A percentile compares a stretch with the other conserved stretches of the same genome.
phyloP scores from a whole-genome alignment of 2,888 invertebrate genomes.

The Macrophya alboannulata region DNA sequence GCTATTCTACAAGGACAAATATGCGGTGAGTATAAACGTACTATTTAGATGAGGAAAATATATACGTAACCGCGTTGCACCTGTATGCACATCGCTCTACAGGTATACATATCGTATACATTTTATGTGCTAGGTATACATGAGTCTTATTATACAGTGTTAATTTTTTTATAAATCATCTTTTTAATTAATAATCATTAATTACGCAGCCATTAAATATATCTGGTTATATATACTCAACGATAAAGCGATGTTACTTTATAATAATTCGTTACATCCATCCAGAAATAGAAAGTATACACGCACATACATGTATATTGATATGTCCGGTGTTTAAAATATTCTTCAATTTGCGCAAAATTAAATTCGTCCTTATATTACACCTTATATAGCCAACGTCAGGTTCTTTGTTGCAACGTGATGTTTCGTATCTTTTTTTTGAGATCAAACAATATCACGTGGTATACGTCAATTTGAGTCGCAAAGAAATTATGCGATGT shows the following conservation, averaged over 20 bases:
- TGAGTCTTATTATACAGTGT: background rate
- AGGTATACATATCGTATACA: background rate
- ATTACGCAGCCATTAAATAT: background rate
- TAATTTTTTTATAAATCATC: background rate
- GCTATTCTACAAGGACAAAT: slow-evolving; percentile 78
- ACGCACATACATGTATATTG: slow-evolving; percentile 14
- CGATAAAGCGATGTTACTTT: slow-evolving; percentile 4
- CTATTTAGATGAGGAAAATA: slow-evolving; percentile 28
- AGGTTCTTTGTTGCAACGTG: background rate
- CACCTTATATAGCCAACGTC: background rate
- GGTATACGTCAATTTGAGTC: background rate
- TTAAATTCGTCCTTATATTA: background rate
- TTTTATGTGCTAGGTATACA: background rate
- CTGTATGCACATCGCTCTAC: slow-evolving; percentile 19
- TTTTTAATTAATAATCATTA: background rate
- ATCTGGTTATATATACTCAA: background rate
- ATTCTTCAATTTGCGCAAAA: slow-evolving; percentile 5
- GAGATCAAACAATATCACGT: slow-evolving; percentile 43
- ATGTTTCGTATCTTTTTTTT: slow-evolving; percentile 48
- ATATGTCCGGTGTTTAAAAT: slow-evolving; percentile 8
- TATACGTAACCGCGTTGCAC: slow-evolving; percentile 34
- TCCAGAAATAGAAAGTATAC: slow-evolving; percentile 45
- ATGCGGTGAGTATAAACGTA: slow-evolving; percentile 73
- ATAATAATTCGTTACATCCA: slow-evolving; percentile 27
- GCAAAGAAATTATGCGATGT: background rate